Evolutionary conservation across 2,888 invertebrate genomes (phyloP).

Genomic region (Amiota minor): DNA sequence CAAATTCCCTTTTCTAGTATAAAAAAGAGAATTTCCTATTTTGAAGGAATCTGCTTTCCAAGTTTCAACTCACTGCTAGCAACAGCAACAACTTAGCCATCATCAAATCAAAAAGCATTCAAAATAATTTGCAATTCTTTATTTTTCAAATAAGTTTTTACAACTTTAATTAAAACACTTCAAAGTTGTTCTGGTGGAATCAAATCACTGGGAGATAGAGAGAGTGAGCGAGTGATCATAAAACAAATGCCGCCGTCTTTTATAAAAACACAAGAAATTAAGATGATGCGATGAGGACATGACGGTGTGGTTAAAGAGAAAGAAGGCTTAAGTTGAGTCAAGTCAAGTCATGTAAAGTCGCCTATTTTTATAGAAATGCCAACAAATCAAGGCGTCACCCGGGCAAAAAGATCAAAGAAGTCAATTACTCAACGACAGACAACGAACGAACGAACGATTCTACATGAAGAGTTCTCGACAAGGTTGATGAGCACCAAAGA

Average conservation of each 20-base stretch:
- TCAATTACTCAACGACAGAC: conserved; percentile 61
- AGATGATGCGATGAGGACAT: background rate
- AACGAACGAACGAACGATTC: background rate
- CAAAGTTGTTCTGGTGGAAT: conserved; percentile 45
- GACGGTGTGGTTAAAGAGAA: too few species aligned
- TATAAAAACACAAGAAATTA: conserved; percentile 17
- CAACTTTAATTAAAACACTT: conserved; percentile 52
- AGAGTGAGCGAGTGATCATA: background rate
- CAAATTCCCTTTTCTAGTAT: too few species aligned
- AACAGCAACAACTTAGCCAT: background rate
- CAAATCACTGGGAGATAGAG: background rate
- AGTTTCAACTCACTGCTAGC: too few species aligned
- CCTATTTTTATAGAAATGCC: conserved; percentile 50
- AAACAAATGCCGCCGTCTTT: conserved; percentile 20
- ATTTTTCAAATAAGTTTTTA: conserved; percentile 14
- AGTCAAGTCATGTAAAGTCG: conserved; percentile 3
- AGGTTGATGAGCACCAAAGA: background rate
- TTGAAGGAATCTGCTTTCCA: too few species aligned
- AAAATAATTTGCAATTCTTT: conserved; percentile 13
- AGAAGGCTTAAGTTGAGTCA: background rate
- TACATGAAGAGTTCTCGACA: background rate
- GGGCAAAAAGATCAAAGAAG: conserved; percentile 59
- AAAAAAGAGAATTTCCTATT: too few species aligned
- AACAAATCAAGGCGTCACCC: conserved; percentile 45
- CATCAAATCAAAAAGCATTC: conserved; percentile 22